These are phyloP conservation scores for Chrosomus eos DNA, from an alignment of 2,797 vertebrate genomes.

Conservation along the genomic window DNA sequence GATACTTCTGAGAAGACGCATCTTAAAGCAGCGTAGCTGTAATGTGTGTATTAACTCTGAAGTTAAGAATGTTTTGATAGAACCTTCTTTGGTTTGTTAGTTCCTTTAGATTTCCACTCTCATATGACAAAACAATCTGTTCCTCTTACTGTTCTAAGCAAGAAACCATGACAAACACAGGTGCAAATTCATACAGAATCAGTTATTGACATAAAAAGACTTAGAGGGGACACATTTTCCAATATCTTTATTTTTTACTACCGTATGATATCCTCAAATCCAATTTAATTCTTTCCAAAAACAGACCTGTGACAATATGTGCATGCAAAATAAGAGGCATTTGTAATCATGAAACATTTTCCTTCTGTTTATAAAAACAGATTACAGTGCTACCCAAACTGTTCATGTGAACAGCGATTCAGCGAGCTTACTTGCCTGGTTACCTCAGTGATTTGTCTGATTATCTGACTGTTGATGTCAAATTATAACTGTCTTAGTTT, in stretches of 20 bases:
- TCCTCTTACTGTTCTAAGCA: neutral
- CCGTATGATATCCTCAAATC: neutral
- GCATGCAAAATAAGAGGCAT: conserved; percentile 1
- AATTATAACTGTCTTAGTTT: neutral
- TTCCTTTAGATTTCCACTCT: conserved; percentile 15
- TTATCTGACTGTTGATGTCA: conserved; percentile 15
- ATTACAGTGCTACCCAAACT: conserved; percentile 16
- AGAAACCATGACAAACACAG: neutral
- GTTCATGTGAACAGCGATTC: conserved; percentile 15
- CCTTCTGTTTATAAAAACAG: conserved; percentile 11
- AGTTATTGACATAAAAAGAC: conserved; percentile 4
- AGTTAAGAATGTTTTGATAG: conserved; percentile 31
- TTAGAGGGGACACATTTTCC: neutral
- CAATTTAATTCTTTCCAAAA: neutral
- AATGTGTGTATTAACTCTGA: neutral
- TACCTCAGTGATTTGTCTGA: conserved; percentile 26
- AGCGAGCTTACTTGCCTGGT: neutral
- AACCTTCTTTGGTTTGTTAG: conserved; percentile 8
- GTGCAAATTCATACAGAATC: neutral
- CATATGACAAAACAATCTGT: conserved; percentile 10
- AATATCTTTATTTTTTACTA: neutral
- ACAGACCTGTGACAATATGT: neutral
- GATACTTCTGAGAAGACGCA: conserved; percentile 1
- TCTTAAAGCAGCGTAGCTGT: neutral
- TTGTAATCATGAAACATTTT: conserved; percentile 7